Percentiles rank a stretch among this genome's conserved stretches.
Evolutionary conservation across 1,140 invertebrate genomes (phyloP).

Genomic region (Calosoma granatense): DNA sequence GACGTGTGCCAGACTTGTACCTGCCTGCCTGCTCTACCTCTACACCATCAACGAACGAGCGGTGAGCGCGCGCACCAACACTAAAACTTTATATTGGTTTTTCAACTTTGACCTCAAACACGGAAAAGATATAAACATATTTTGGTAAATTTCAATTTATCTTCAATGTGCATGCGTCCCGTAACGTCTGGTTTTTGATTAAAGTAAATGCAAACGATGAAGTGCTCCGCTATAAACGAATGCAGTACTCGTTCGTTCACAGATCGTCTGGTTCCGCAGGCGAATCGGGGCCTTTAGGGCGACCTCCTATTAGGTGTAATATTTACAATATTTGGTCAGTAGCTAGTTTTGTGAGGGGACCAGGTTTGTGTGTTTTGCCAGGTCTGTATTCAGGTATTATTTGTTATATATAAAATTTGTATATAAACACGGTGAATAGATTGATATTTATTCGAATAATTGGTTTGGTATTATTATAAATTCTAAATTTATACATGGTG

Average conservation of each 20-base stretch:
- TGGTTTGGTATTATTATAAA: no score
- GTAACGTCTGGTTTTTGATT: no score
- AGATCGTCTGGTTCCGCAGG: no score
- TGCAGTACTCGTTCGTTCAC: no score
- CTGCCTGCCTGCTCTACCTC: background rate
- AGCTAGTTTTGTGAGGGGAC: background rate
- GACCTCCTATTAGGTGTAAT: conserved; percentile 1
- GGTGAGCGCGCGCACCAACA: background rate
- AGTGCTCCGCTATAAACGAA: no score
- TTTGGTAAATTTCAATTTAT: conserved; percentile 4
- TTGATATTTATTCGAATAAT: no score
- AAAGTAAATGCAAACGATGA: no score
- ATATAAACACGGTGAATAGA: no score
- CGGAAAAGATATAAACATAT: conserved; percentile 5
- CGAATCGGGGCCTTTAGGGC: background rate
- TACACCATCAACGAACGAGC: background rate
- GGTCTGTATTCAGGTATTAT: background rate
- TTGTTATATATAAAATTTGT: no score
- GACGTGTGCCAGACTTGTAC: background rate
- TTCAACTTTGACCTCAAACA: background rate
- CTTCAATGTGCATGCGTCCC: no score
- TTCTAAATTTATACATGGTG: no score
- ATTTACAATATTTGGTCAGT: conserved; percentile 9
- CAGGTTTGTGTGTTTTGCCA: background rate
- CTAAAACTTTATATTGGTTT: conserved; percentile 7